Evolutionary conservation across 2,888 invertebrate species (phyloP).

Genomic region (Drosophila subsilvestris): DNA sequence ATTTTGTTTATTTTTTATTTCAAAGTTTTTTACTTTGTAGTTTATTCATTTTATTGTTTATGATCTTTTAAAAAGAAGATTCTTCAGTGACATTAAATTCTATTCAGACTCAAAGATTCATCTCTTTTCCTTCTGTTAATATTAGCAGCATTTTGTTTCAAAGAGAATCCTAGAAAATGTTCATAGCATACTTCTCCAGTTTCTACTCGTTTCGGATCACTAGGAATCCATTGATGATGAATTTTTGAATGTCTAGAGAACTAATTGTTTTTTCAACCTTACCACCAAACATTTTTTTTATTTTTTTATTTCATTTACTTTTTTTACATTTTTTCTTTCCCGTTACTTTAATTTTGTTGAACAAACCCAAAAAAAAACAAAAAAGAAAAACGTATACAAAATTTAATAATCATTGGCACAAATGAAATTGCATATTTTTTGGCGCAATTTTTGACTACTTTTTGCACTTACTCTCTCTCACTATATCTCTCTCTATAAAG

Average conservation of each 20-base stretch:
- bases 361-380: conserved; percentile 29
- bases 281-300: conserved; percentile 1
- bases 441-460: conserved; percentile 82
- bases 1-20: neutral
- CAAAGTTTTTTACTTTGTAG: conserved; percentile 22
- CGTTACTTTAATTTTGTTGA: conserved; percentile 15
- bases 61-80: neutral
- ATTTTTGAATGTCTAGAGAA: conserved; percentile 1
- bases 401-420: conserved; percentile 67
- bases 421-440: conserved; percentile 81
- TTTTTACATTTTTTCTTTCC: conserved; percentile 9
- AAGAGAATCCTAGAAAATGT: neutral
- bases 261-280: neutral
- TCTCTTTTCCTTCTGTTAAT: neutral
- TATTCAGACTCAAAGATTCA: neutral
- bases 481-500: conserved; percentile 51
- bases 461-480: conserved; percentile 76
- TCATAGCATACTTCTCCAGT: neutral
- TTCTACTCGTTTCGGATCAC: neutral
- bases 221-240: conserved; percentile 3
- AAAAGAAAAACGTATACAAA: conserved; percentile 37
- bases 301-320: conserved; percentile 6
- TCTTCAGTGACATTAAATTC: neutral
- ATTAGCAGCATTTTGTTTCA: neutral
- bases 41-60: conserved; percentile 1